phyloP scores from a whole-genome alignment of 2,797 vertebrate species.

The Molossus alvarezi region DNA sequence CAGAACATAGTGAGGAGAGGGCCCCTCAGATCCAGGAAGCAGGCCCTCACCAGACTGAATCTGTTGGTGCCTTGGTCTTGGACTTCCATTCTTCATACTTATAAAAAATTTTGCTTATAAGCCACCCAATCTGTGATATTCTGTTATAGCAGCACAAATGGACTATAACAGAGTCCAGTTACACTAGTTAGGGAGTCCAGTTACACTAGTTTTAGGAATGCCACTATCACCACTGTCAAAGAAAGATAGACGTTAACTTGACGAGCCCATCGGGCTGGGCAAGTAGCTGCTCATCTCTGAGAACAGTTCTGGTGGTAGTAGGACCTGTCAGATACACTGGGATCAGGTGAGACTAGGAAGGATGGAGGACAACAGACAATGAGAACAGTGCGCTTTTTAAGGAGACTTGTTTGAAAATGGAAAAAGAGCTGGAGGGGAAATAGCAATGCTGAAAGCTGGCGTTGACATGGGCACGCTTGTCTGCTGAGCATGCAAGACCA shows the following conservation, averaged over 20 bases:
- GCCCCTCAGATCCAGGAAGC: not conserved
- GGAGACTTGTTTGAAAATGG: not conserved
- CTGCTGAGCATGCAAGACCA: not conserved
- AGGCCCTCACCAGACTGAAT: not conserved
- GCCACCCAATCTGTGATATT: not conserved
- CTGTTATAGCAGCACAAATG: not conserved
- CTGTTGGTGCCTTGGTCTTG: not conserved
- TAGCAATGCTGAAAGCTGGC: not conserved
- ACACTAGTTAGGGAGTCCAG: not conserved
- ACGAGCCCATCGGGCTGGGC: rapidly evolving
- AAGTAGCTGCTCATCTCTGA: not conserved
- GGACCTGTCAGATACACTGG: not conserved
- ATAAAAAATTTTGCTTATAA: not conserved
- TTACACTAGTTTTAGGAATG: not conserved
- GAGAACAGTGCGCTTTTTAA: not conserved
- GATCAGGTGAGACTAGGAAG: not conserved
- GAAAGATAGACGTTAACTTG: not conserved
- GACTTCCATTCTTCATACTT: not conserved
- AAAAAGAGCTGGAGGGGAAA: not conserved
- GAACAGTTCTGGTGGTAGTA: too few species aligned
- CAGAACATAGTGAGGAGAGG: not conserved
- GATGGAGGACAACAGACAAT: too few species aligned
- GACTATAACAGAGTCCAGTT: not conserved
- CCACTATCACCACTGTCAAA: not conserved
- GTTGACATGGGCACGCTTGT: not conserved